Evolutionary conservation across 1,140 invertebrate genomes (phyloP).

Genomic region (Dreissena rostriformis): DNA sequence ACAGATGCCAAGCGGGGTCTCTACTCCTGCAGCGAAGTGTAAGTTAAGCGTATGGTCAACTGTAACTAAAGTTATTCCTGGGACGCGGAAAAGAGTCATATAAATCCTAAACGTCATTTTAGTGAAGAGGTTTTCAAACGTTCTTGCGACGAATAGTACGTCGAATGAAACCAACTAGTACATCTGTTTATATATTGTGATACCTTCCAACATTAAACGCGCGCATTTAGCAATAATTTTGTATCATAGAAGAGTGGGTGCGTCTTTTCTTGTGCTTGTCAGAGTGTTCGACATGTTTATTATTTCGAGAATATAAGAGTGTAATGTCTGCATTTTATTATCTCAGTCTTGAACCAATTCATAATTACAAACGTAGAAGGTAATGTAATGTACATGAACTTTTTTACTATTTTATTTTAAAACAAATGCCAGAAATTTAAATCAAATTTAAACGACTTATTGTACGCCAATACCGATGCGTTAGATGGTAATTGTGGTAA

Average conservation of each 20-base stretch:
- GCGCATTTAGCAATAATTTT: background rate
- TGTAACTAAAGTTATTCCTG: too few relatives aligned
- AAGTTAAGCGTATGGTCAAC: background rate
- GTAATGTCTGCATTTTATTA: background rate
- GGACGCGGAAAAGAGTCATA: background rate
- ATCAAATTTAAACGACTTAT: background rate
- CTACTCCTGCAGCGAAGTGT: slow-evolving; percentile 61
- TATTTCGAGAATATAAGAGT: too few relatives aligned
- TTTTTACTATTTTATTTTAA: background rate
- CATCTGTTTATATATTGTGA: background rate
- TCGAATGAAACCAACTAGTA: background rate
- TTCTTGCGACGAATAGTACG: background rate
- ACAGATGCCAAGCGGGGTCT: slow-evolving; percentile 56
- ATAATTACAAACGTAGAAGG: background rate
- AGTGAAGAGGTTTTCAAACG: background rate
- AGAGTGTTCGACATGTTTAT: too few relatives aligned
- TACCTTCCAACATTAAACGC: background rate
- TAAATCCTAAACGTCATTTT: background rate
- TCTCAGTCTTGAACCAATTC: background rate
- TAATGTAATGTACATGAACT: background rate
- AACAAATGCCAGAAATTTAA: background rate
- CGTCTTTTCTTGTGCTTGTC: too few relatives aligned
- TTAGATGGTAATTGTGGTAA: too few relatives aligned
- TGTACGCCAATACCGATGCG: too few relatives aligned
- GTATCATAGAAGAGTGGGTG: too few relatives aligned